Base-by-base conservation (phyloP, 2,888 invertebrate species). In the Cheilosia variabilis region DNA sequence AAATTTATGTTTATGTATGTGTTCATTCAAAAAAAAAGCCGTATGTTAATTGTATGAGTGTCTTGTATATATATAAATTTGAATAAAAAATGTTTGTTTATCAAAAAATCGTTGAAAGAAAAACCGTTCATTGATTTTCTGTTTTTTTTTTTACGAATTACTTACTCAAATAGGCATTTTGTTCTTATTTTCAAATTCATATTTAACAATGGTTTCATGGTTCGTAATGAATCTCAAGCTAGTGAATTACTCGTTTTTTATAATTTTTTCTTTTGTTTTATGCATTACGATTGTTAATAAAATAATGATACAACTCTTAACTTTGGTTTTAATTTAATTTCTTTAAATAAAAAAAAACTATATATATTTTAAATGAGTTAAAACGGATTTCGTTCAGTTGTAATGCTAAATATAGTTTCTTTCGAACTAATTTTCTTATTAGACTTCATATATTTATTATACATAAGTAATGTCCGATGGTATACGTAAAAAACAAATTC, bases 261-360 rank as follows among this genome's bases (percentile, higher is more conserved):
- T n/a, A n/a, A n/a, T n/a, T 57, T 60, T 50, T 87, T 88, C 88
- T 89, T 79, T 87, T 57, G 19, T 86, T 89, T 90, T 88, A 52
- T 81, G 31, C 50, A 78, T 63, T 68, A 73, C 52, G 55, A 66
- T 66, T 55, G 65, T 69, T 82, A 79, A 84, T 37, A 83, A 87
- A 86, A 71, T 63, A 88, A 88, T 89, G 89, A 88, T 89, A 91
- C 89, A 89, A 90, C 90, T 91, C 90, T 89, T 89, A 89, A 90
- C 90, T 91, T 90, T 89, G 90, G 89, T 89, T 89, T 90, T 81
- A 88, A 89, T 80, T 75, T 68, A 57, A 80, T 78, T 72, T 27
- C 73, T 77, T 81, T 73, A 57, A 62, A n/a, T 43, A 66, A 69
- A 10, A 19, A 1, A 68, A 62, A 73, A 77, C 60, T 79, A 66